phyloP scores from a whole-genome alignment of 2,888 invertebrate species.

The Lochmaea capreae region DNA sequence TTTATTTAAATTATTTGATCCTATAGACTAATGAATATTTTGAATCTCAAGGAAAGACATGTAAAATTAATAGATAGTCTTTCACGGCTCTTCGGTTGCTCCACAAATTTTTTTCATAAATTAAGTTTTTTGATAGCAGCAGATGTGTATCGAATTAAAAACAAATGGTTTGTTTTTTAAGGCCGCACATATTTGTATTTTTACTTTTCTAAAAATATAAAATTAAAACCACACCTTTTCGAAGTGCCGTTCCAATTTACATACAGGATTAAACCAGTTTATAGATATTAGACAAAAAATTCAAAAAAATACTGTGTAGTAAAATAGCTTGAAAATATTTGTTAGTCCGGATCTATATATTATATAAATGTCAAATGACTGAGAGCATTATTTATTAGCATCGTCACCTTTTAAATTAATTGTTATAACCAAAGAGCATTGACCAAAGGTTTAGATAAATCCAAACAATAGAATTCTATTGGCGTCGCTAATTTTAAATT shows the following conservation, averaged over 20 bases:
- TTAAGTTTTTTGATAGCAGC: slow-evolving; percentile 15
- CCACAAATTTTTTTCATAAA: neutral
- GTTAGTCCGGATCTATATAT: no score
- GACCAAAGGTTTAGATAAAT: neutral
- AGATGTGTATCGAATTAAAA: slow-evolving; percentile 13
- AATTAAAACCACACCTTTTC: slow-evolving; percentile 13
- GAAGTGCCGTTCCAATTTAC: neutral
- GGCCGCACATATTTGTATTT: slow-evolving; percentile 29
- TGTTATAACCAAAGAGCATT: no score
- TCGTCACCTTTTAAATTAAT: no score
- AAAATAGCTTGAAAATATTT: no score
- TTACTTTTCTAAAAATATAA: slow-evolving; percentile 33
- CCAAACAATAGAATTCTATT: neutral
- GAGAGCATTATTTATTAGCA: no score
- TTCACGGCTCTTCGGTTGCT: neutral
- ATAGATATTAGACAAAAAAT: neutral
- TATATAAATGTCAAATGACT: neutral
- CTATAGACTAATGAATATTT: no score
- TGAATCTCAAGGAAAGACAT: no score
- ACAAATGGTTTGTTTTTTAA: slow-evolving; percentile 28
- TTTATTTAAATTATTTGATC: no score
- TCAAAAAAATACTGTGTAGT: neutral
- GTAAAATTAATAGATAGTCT: no score
- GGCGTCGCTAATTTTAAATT: neutral
- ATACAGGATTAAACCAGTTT: neutral